These are phyloP conservation scores for Corbicula japonica DNA, from an alignment of 2,888 invertebrate genomes.

Conservation along the genomic window DNA sequence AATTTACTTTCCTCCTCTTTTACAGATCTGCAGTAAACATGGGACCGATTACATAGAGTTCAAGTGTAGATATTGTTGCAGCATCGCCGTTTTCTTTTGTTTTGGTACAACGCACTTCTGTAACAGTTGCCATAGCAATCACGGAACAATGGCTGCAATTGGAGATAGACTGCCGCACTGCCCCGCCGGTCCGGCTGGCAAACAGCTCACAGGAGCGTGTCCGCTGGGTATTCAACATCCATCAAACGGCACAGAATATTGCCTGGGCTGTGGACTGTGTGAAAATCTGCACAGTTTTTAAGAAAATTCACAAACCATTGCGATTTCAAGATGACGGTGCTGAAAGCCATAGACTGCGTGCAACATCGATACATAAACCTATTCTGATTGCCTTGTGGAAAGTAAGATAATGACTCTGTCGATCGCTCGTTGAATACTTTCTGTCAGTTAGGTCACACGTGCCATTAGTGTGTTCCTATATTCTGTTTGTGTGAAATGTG, in stretches of 20 bases:
- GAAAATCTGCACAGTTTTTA: conserved; percentile 50
- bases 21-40: too few relatives aligned
- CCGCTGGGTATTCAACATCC: conserved; percentile 56
- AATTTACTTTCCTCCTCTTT: too few relatives aligned
- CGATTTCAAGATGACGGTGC: too few relatives aligned
- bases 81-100: conserved; percentile 99
- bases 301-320: too few relatives aligned
- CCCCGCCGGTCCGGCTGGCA: conserved; percentile 91
- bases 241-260: conserved; percentile 58
- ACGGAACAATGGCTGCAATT: conserved; percentile 96
- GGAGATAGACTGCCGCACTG: conserved; percentile 95
- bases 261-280: conserved; percentile 63
- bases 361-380: too few relatives aligned
- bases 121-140: conserved; percentile 98
- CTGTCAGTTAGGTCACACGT: too few relatives aligned
- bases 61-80: conserved; percentile 99
- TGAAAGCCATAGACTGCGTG: too few relatives aligned
- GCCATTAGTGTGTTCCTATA: too few relatives aligned
- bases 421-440: too few relatives aligned
- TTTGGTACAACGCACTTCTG: conserved; percentile 99
- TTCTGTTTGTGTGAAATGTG: too few relatives aligned
- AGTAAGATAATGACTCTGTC: too few relatives aligned
- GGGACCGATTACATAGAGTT: conserved; percentile 98
- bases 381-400: too few relatives aligned
- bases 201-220: conserved; percentile 48